Evolutionary conservation across 2,797 vertebrate species (phyloP), one percentile per base, ranked within the genome.

Genomic region (Sebastes dallii): DNA sequence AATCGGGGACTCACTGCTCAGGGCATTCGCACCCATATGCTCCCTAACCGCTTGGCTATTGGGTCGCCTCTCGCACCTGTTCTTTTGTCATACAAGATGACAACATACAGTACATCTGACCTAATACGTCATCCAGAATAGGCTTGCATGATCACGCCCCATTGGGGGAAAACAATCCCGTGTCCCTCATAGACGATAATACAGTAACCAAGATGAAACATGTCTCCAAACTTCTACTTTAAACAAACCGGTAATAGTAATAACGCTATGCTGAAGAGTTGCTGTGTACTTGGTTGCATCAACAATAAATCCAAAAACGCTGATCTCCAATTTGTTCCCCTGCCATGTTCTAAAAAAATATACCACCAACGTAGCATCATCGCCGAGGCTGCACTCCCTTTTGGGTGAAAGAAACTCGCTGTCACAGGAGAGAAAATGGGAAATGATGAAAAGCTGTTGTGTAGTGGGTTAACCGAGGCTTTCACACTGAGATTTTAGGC

Each of bases 61-160:
- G 46, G 46, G 62, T 39, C 8, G 34, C 12, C 22, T 3, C 34
- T 65, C 13, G n/a, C 78, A 81, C 55, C 52, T 85, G 74, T 66
- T 83, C 46, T 71, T 70, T 58, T 36, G 8, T 5, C 22, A 42
- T 50, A 32, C 18, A 10, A 56, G 29, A 65, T 55, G 65, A 82
- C 25, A 73, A 24, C n/a, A 22, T n/a, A 52, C 42, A 46, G 42
- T 46, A 46, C 46, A 52, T n/a, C 46, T 20, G 46, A 52, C 46
- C 18, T 20, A 20, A 52, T 52, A 52, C 18, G 18, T 52, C 18
- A 52, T 52, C 46, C 46, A 52, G 46, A n/a, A 4, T 52, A 4
- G 46, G 46, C 46, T 52, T 9, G 18, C 18, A 52, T 52, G 46
- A 52, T 20, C 18, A 52, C 46, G 46, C 46, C 46, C 46, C 8